Base-by-base conservation (phyloP, 2,797 vertebrate species). In the Macropodus opercularis region DNA sequence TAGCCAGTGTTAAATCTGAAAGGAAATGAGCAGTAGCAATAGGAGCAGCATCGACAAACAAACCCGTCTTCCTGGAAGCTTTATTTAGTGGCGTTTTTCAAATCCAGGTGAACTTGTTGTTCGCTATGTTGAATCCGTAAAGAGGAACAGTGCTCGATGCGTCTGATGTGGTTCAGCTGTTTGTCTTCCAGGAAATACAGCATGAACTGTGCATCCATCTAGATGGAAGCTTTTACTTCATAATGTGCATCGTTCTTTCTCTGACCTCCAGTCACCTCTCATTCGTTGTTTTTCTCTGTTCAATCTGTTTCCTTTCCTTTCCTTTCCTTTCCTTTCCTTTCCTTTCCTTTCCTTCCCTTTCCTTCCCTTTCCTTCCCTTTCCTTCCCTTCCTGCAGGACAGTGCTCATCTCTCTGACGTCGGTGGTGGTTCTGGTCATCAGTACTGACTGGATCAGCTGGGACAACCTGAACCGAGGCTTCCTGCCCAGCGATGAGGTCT, bases 401-500 rank as follows among this genome's bases (percentile, higher is more conserved):
- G 97, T 99, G 83, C 93, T 98, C 51, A 91, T 98, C 81, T 94
- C 93, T 57, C 91, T 99, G 86, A 98, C 97, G 40, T 98, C 97
- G 1, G 92, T 97, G 76, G 96, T 99, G 83, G 94, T 99, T 41
- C 89, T 98, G 83, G 91, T 98, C 91, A 98, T 99, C 89, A 97
- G 96, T 49, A 98, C 96, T 3, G 96, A 99, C 91, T 98, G 97
- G 97, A 98, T 99, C 92, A 98, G 95, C 91, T 98, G 97, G 97
- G 97, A 99, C 93, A 95, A 97, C 74, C 84, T 99, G 71, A 99
- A 98, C 87, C 93, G 95, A 36, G 97, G 96, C 66, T 98, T 99
- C 90, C 86, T 99, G 89, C 97, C 97, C 80, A 99, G 96, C 64
- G 96, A 98, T 52, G 97, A 98, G 85, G 94, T 98, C 90, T 98